phyloP scores from a whole-genome alignment of 1,140 invertebrate genomes.

The Papilio polytes region DNA sequence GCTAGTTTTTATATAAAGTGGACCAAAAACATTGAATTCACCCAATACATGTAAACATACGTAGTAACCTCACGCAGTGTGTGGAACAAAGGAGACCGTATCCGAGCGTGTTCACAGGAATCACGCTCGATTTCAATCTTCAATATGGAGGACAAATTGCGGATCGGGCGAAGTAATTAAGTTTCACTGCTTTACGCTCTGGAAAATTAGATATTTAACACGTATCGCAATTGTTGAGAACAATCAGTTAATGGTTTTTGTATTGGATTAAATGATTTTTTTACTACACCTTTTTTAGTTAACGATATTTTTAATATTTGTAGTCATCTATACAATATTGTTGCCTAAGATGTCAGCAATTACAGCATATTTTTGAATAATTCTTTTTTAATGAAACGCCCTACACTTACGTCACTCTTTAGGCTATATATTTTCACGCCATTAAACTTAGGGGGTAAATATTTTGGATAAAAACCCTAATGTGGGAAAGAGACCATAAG shows the following conservation, averaged over 20 bases:
- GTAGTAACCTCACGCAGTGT: not conserved
- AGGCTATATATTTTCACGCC: too few species aligned
- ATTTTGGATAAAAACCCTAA: too few species aligned
- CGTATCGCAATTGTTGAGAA: not conserved
- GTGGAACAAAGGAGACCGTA: not conserved
- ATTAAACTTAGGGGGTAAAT: too few species aligned
- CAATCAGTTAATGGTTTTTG: not conserved
- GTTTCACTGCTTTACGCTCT: conserved; percentile 3
- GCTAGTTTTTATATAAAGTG: not conserved
- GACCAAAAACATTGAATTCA: not conserved
- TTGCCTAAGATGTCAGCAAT: too few species aligned
- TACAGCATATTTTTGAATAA: too few species aligned
- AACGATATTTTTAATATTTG: too few species aligned
- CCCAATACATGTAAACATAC: not conserved
- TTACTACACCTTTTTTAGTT: not conserved
- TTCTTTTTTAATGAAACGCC: too few species aligned
- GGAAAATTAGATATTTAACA: not conserved
- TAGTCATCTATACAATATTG: too few species aligned
- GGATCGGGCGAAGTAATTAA: not conserved
- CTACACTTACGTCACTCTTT: too few species aligned
- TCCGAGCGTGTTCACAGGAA: conserved; percentile 4
- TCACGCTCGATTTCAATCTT: conserved; percentile 23
- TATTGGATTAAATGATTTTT: not conserved
- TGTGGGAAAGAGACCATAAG: too few species aligned
- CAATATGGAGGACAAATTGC: conserved; percentile 17